phyloP scores from a whole-genome alignment of 53 echinoderm and acorn worm species.

The Crossaster papposus region DNA sequence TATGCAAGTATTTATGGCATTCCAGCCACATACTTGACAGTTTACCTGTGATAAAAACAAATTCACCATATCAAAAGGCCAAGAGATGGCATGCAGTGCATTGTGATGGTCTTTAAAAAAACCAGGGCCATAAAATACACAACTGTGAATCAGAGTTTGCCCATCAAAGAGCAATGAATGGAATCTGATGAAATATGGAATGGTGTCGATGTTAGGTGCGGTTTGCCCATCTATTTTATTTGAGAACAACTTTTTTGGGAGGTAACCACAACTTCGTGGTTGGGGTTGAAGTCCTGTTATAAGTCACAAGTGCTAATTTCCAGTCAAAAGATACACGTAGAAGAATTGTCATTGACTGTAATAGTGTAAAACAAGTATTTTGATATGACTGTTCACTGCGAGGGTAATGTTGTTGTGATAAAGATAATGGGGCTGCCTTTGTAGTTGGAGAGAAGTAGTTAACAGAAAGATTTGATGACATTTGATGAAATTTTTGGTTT shows the following conservation, averaged over 20 bases:
- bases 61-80: slow-evolving; percentile 19
- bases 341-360: not conserved
- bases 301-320: not conserved
- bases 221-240: not conserved
- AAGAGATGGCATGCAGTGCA: not conserved
- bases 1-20: slow-evolving; percentile 22
- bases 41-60: slow-evolving; percentile 53
- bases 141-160: slow-evolving; percentile 29
- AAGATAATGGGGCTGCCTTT: too few species aligned
- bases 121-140: not conserved
- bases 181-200: slow-evolving; percentile 23
- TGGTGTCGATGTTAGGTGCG: not conserved
- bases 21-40: slow-evolving; percentile 18
- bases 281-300: not conserved
- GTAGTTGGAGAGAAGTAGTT: too few species aligned
- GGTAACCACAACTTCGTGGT: not conserved
- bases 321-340: not conserved
- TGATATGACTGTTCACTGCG: not conserved
- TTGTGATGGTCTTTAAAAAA: not conserved
- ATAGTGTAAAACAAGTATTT: not conserved
- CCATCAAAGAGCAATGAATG: slow-evolving; percentile 34
- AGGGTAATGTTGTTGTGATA: not conserved
- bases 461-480: too few species aligned
- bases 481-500: too few species aligned
- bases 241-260: not conserved